Conservation (phyloP, 1,140 invertebrate species). For the Pygmarrhopalites habei region DNA sequence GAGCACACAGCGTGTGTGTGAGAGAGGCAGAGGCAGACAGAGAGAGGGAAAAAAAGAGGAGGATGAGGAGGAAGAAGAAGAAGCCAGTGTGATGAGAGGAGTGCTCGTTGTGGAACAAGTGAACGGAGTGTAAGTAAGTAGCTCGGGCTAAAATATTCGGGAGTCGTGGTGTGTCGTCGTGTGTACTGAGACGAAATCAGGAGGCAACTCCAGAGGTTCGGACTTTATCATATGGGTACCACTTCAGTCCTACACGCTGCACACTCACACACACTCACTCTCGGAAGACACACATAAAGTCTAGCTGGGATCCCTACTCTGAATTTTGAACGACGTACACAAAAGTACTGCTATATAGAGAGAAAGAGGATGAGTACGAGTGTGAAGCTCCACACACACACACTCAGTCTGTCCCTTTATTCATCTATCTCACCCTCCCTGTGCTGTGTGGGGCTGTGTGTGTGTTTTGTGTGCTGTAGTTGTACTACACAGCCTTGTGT, state of each 20-base stretch:
- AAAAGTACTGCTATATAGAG: too few relatives aligned
- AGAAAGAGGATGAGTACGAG: too few relatives aligned
- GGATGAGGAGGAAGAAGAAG: background rate
- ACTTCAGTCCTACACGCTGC: background rate
- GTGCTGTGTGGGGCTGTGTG: too few relatives aligned
- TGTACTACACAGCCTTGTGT: too few relatives aligned
- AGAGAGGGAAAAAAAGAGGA: too few relatives aligned
- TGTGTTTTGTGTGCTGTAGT: too few relatives aligned
- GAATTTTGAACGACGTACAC: too few relatives aligned
- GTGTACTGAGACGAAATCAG: constrained; percentile 27
- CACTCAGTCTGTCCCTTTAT: background rate
- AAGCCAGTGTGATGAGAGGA: too few relatives aligned
- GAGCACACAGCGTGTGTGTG: too few relatives aligned
- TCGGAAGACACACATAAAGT: background rate
- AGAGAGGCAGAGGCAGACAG: too few relatives aligned
- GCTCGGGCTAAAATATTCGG: constrained; percentile 15
- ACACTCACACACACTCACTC: background rate
- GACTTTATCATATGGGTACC: constrained; percentile 22
- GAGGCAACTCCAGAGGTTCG: constrained; percentile 28
- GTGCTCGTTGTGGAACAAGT: constrained; percentile 7
- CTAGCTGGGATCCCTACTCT: background rate
- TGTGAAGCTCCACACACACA: background rate
- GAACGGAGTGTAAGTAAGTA: constrained; percentile 11
- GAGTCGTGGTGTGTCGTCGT: constrained; percentile 25
- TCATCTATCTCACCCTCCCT: too few relatives aligned